Evolutionary conservation across 1,140 invertebrate genomes (phyloP), one percentile per base, ranked within the genome.

Genomic region (Phocides pigmalion): DNA sequence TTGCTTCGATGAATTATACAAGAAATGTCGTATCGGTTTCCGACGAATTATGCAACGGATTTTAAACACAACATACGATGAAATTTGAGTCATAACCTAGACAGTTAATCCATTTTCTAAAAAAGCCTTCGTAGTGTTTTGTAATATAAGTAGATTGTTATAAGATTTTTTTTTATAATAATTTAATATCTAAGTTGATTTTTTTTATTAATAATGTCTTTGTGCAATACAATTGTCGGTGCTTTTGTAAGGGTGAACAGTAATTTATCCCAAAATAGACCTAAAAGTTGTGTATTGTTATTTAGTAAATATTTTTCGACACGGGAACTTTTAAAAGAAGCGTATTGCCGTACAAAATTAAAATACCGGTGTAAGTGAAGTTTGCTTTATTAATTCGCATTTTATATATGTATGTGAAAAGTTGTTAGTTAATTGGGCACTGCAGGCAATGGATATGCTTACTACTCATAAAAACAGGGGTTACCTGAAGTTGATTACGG

Each of bases 281-380:
- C 50, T 2, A 75, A 76, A 15, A 70, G 59, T 58, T 69, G 51
- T 67, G 54, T 67, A 22, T 49, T 68, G 46, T 20, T 64, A 15
- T 56, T 20, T 11, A 80, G 67, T 50, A 73, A 69, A 11, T 58
- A 12, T 53, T 87, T 74, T 76, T 91, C 87, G 5, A 85, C 89
- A 4, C 77, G 81, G 37, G 88, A 92, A 70, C 73, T 92, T 39
- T 74, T 93, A 56, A 90, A 90, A 62, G 90, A 92, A 68, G 92
- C 91, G 14, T 93, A 93, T 64, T 82, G 82, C 64, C 83, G 85
- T 37, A 92, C 88, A 28, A 92, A 91, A 72, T 70, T 90, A 46
- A 92, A 92, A 83, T 92, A 91, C 74, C 84, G 82, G 81, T 93
- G 92, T 92, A 81, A 90, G 92, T 89, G 64, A 62, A 51, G 16